Evolutionary conservation across 2,888 invertebrate species (phyloP).

Genomic region (Trachelus troglodyta): DNA sequence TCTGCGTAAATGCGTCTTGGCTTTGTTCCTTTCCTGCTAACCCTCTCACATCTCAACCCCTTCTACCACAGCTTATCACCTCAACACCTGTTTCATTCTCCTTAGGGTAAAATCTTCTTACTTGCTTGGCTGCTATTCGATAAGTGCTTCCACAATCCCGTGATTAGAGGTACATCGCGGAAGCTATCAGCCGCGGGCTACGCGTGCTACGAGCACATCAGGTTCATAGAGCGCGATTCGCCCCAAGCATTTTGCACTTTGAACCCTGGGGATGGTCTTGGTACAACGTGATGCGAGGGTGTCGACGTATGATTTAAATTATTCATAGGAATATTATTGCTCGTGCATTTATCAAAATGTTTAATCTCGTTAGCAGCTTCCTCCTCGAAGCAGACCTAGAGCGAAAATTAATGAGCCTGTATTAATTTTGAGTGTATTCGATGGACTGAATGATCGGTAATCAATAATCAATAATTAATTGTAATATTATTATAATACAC

Average conservation of each 20-base stretch:
- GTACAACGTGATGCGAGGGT: constrained; percentile 47
- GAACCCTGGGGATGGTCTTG: constrained; percentile 49
- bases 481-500: constrained; percentile 20
- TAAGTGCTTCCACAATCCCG: constrained; percentile 57
- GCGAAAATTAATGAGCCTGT: neutral
- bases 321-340: constrained; percentile 52
- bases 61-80: constrained; percentile 3
- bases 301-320: constrained; percentile 48
- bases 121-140: constrained; percentile 40
- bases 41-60: neutral
- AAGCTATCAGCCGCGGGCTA: constrained; percentile 57
- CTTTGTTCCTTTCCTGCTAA: neutral
- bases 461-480: neutral
- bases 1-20: neutral
- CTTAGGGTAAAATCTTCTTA: neutral
- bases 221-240: constrained; percentile 53
- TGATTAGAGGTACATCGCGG: constrained; percentile 59
- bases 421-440: neutral
- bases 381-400: constrained; percentile 60
- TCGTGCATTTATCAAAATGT: constrained; percentile 16
- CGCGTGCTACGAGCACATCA: constrained; percentile 59
- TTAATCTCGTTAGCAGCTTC: constrained; percentile 38
- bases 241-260: constrained; percentile 58
- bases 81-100: constrained; percentile 22
- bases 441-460: neutral